Evolutionary conservation across 2,797 vertebrate genomes (phyloP), one percentile per base, ranked within the genome.

Genomic region (Aplochiton taeniatus): DNA sequence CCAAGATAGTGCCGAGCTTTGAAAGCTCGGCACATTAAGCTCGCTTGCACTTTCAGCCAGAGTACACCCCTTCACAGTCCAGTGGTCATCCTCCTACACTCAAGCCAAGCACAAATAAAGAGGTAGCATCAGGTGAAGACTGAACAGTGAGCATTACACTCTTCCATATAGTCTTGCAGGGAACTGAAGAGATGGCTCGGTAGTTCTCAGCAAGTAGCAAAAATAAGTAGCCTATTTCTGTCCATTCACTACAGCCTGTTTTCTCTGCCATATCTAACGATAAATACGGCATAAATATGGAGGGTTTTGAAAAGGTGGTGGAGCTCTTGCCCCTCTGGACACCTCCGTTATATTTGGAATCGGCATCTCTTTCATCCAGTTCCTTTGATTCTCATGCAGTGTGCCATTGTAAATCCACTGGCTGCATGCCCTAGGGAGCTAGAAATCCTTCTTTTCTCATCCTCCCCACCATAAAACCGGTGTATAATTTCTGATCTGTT

Each of bases 281-380:
- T 66, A 66, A 66, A 75, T 10, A 49, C n/a, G n/a, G 6, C 31
- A 75, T 70, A 63, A 77, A 68, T 79, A 81, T 61, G 69, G 74
- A 77, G 73, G 75, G 73, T 82, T 84, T 76, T 83, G 77, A 85
- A 85, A 85, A 87, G 83, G 78, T 48, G 58, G 63, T 65, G 18
- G 81, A 74, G 58, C 70, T 61, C 71, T 44, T 68, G 46, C 80
- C 82, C 80, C 81, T 61, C 75, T 71, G 79, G 83, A 83, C 74
- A 68, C 66, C 76, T 79, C 69, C 73, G 82, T 75, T 88, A 82
- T 86, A 88, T 88, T 83, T 85, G 73, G 79, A 87, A 78, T 80
- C 73, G 75, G 72, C 66, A 48, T 68, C 72, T 65, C 84, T 89
- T 88, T 89, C 70, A 90, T 88, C 82, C 70, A 65, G 61, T 82